phyloP scores from a whole-genome alignment of 92 coral and sea anemone genomes.

The Epizoanthus ramosus region DNA sequence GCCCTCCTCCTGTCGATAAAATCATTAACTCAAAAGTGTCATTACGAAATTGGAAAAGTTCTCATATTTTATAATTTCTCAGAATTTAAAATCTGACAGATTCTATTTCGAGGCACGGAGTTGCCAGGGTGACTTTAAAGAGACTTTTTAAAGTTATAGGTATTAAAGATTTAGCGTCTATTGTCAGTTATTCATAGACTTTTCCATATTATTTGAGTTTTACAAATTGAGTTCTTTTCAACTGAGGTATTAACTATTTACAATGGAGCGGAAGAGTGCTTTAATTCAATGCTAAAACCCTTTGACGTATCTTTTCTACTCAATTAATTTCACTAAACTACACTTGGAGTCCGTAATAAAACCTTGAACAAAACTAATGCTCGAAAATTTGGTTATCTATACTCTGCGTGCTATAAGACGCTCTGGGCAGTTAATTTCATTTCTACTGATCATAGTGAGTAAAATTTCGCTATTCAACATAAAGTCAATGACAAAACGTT shows the following conservation, averaged over 20 bases:
- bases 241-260: slow-evolving; percentile 40
- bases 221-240: slow-evolving; percentile 12
- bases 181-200: neutral
- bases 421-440: neutral
- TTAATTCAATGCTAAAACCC: slow-evolving; percentile 46
- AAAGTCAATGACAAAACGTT: no score
- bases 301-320: slow-evolving; percentile 24
- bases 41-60: slow-evolving; percentile 23
- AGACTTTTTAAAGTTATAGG: neutral
- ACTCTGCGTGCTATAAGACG: neutral
- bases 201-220: neutral
- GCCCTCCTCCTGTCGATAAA: neutral
- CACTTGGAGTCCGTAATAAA: slow-evolving; percentile 18
- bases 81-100: neutral
- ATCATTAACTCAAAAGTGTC: slow-evolving; percentile 23
- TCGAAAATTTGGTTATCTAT: neutral
- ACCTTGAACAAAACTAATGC: slow-evolving; percentile 18
- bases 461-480: no score
- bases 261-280: slow-evolving; percentile 39
- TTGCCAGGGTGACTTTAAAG: neutral
- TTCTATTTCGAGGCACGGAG: slow-evolving; percentile 2
- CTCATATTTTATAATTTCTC: slow-evolving; percentile 16
- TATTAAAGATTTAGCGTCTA: neutral
- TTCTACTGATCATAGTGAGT: neutral
- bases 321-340: slow-evolving; percentile 39